Evolutionary conservation across 2,888 invertebrate genomes (phyloP).

Genomic region (Lithophane socia): DNA sequence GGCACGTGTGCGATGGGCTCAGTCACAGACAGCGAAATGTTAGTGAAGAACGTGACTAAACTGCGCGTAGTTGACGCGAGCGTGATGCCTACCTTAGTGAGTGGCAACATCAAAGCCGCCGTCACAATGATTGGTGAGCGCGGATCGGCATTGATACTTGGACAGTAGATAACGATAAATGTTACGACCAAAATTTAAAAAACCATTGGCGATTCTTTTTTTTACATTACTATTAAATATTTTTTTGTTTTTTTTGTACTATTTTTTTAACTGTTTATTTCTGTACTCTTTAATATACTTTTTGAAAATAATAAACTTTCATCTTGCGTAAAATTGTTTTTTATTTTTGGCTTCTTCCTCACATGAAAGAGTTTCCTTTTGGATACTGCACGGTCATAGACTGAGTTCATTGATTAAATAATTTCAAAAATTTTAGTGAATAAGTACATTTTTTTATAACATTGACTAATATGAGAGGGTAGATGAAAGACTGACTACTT

Average conservation of each 20-base stretch:
- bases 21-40: conserved; percentile 57
- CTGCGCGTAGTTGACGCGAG: conserved; percentile 51
- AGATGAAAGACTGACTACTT: not conserved
- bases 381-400: too few species aligned
- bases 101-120: conserved; percentile 47
- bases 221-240: not conserved
- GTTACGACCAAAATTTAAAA: not conserved
- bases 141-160: not conserved
- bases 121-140: conserved; percentile 41
- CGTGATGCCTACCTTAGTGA: conserved; percentile 38
- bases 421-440: not conserved
- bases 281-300: not conserved
- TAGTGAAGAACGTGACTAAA: conserved; percentile 46
- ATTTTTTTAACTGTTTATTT: not conserved
- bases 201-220: not conserved
- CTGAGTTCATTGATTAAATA: not conserved
- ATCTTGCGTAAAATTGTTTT: not conserved
- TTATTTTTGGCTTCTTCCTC: not conserved
- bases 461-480: not conserved
- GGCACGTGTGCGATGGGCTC: conserved; percentile 64
- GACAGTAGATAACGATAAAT: not conserved
- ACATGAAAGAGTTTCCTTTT: not conserved
- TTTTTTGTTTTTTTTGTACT: not conserved
- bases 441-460: not conserved
- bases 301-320: not conserved